Percentiles rank a stretch among this genome's conserved stretches.
phyloP scores from a whole-genome alignment of 2,113 vertebrate genomes.

The Chaenocephalus aceratus region DNA sequence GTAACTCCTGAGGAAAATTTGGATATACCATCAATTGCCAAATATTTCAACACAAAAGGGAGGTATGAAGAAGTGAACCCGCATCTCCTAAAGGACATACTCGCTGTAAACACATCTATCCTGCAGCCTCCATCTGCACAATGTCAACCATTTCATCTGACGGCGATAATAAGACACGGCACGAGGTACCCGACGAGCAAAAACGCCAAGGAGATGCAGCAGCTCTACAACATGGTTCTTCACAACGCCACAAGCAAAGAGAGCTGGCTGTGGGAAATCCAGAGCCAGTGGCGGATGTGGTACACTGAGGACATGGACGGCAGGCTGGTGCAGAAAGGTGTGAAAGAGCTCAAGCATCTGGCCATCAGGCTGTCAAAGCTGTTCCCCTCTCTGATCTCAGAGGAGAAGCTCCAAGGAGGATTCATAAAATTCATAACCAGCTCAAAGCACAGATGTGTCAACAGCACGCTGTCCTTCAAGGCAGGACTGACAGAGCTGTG shows the following conservation, averaged over 20 bases:
- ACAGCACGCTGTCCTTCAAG: conserved; percentile 90
- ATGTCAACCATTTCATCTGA: conserved; percentile 87
- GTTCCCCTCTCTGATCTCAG: conserved; percentile 88
- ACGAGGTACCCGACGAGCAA: conserved; percentile 90
- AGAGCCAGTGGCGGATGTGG: conserved; percentile 87
- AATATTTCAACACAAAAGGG: conserved; percentile 92
- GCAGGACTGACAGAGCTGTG: conserved; percentile 78
- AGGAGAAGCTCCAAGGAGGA: conserved; percentile 77
- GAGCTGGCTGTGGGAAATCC: conserved; percentile 75
- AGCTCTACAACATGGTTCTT: conserved; percentile 75
- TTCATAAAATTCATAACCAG: conserved; percentile 88
- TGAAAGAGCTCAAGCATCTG: conserved; percentile 86
- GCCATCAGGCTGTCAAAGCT: conserved; percentile 87
- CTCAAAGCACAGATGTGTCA: conserved; percentile 94
- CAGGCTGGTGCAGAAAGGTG: conserved; percentile 80
- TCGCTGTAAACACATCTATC: conserved; percentile 79
- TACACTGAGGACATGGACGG: conserved; percentile 93
- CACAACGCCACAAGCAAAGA: conserved; percentile 78
- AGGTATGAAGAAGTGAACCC: conserved; percentile 91
- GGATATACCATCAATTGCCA: conserved; percentile 71
- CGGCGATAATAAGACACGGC: conserved; percentile 90
- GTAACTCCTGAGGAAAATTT: not conserved
- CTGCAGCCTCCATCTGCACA: conserved; percentile 72
- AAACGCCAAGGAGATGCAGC: conserved; percentile 86
- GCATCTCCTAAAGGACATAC: conserved; percentile 79